Evolutionary conservation across 1,140 invertebrate genomes (phyloP).

Genomic region (Zophobas morio): DNA sequence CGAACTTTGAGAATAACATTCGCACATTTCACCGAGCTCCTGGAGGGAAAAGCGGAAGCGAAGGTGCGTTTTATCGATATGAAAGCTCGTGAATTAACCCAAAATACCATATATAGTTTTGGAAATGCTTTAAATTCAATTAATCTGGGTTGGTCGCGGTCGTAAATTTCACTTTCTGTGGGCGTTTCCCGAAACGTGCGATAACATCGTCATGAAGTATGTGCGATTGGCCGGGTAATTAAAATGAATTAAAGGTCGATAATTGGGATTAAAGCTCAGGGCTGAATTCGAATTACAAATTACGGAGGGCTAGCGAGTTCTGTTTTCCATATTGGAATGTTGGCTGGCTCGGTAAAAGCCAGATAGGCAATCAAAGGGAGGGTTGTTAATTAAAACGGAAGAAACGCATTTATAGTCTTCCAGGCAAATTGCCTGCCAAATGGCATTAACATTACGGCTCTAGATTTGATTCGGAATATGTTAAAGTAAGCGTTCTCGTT

Average conservation of each 20-base stretch:
- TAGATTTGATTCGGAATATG: too few species aligned
- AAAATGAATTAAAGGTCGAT: background rate
- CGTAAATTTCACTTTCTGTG: background rate
- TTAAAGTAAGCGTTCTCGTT: too few species aligned
- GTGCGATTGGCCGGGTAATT: constrained; percentile 32
- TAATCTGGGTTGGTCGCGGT: background rate
- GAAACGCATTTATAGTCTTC: constrained; percentile 20
- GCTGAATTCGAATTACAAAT: constrained; percentile 34
- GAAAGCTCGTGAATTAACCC: constrained; percentile 14
- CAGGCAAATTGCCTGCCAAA: constrained; percentile 18
- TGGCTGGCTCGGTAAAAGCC: constrained; percentile 12
- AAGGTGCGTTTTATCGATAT: background rate
- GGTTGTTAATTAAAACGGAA: constrained; percentile 35
- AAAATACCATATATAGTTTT: background rate
- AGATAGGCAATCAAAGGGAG: constrained; percentile 45
- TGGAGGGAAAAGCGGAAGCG: background rate
- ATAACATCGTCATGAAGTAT: background rate
- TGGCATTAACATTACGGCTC: background rate
- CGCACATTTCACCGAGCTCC: background rate
- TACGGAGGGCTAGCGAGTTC: constrained; percentile 21
- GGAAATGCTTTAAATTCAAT: background rate
- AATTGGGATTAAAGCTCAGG: background rate
- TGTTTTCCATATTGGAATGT: constrained; percentile 33
- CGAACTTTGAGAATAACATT: constrained; percentile 1
- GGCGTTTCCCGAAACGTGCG: constrained; percentile 6